A percentile compares a stretch with the other conserved stretches of the same genome.
These are phyloP conservation scores for Tarsius wallacei DNA, from an alignment of 2,797 vertebrate species.

Conservation along the genomic window DNA sequence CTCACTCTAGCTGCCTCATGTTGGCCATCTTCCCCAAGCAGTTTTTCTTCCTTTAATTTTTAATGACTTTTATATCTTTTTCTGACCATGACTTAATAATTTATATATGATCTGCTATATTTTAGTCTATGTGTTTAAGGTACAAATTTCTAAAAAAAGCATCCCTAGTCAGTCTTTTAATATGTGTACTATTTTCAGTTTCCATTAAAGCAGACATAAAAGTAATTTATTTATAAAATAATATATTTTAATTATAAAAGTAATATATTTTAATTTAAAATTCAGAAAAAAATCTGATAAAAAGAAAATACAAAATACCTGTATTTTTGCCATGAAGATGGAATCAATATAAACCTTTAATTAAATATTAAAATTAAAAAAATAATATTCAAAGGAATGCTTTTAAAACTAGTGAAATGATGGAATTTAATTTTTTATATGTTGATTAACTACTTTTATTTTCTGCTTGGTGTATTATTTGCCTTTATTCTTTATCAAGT, in stretches of 20 bases:
- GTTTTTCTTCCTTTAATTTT: too few species aligned
- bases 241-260: not conserved
- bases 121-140: not conserved
- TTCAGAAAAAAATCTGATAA: not conserved
- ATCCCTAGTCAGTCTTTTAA: not conserved
- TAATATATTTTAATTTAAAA: not conserved
- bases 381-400: not conserved
- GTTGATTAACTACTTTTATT: not conserved
- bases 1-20: too few species aligned
- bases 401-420: not conserved
- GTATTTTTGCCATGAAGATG: not conserved
- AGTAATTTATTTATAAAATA: too few species aligned
- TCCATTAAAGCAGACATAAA: not conserved
- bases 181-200: not conserved
- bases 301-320: not conserved
- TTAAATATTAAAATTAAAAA: not conserved
- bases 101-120: not conserved
- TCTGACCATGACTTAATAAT: not conserved
- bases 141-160: not conserved
- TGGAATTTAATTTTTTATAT: not conserved
- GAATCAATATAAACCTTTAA: not conserved
- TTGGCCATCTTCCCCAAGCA: too few species aligned
- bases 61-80: not conserved
- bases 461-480: not conserved
- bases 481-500: not conserved